Percentiles rank a stretch among this genome's conserved stretches.
Evolutionary conservation across 2,797 vertebrate genomes (phyloP).

Genomic region (Eulemur rubriventer): DNA sequence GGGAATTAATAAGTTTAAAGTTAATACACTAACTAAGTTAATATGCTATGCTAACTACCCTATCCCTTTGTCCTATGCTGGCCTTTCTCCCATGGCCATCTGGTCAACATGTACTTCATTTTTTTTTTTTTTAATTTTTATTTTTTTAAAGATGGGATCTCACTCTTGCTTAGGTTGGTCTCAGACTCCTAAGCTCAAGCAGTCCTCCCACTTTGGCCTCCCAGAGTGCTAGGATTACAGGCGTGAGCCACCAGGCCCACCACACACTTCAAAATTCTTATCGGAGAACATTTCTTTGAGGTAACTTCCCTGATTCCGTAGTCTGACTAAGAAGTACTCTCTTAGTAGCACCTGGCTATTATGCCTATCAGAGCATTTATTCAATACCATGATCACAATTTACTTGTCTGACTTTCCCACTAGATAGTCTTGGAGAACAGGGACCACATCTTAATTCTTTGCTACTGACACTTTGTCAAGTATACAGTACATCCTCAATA

Average conservation of each 20-base stretch:
- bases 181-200: too few species aligned
- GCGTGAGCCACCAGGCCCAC: too few species aligned
- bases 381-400: background rate
- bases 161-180: too few species aligned
- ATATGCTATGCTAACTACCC: background rate
- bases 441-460: background rate
- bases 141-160: too few species aligned
- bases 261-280: background rate
- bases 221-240: too few species aligned
- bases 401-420: background rate
- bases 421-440: background rate
- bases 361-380: background rate
- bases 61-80: background rate
- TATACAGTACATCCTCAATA: background rate
- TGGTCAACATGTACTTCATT: background rate
- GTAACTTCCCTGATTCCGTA: background rate
- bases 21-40: background rate
- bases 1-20: background rate
- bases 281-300: background rate
- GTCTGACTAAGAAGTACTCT: background rate
- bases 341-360: background rate
- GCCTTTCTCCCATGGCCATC: background rate
- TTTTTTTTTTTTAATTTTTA: too few species aligned
- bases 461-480: background rate
- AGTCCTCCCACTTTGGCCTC: too few species aligned